Base-by-base conservation (phyloP, 2,113 vertebrate species). In the Ancistrus triradiatus region DNA sequence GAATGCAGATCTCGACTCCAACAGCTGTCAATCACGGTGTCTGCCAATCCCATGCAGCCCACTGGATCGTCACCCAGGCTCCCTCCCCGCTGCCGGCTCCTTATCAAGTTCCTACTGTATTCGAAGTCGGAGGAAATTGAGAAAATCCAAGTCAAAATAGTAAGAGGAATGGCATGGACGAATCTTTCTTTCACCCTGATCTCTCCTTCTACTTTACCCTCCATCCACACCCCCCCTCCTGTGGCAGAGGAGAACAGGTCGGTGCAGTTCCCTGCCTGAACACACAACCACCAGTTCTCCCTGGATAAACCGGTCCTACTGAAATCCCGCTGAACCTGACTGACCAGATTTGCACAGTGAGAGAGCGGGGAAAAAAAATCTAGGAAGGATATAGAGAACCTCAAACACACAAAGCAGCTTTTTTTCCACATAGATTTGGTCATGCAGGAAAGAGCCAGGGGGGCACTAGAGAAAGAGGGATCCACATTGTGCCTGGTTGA, bases 261-360 rank as follows among this genome's bases (percentile, higher is more conserved):
- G 19, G 85, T 64, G 80, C 82, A 15, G 85, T 84, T 62, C 64
- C 72, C 66, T 78, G 75, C 80, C 76, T 78, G 60, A 78, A 75
- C 78, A 81, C 82, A 86, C 83, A 86, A 86, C 88, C 81, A 83
- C 66, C 11, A 85, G 84, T 87, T 86, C 52, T 77, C 69, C 83
- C 87, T 87, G 72, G 85, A 85, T 83, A 84, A 84, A 86, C 88
- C 83, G 75, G 88, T 88, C 86, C 70, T 83, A 74, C 84, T 79
- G 82, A 86, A 88, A 89, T 88, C 84, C 73, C 68, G 81, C 69
- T 75, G 48, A 85, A 89, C 87, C 7, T 59, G 86, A 57, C 62
- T n/a, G 73, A 86, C 85, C 63, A 61, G 86, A 64, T 33, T 63
- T 63, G 51, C 48, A 35, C 70, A 75, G 70, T 70, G 62, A 7